A percentile compares a stretch with the other conserved stretches of the same genome.
These are phyloP conservation scores for Cladorhizidae sp. DNA, from an alignment of 37 sponge, comb jelly and placozoan genomes.

Conservation along the genomic window DNA sequence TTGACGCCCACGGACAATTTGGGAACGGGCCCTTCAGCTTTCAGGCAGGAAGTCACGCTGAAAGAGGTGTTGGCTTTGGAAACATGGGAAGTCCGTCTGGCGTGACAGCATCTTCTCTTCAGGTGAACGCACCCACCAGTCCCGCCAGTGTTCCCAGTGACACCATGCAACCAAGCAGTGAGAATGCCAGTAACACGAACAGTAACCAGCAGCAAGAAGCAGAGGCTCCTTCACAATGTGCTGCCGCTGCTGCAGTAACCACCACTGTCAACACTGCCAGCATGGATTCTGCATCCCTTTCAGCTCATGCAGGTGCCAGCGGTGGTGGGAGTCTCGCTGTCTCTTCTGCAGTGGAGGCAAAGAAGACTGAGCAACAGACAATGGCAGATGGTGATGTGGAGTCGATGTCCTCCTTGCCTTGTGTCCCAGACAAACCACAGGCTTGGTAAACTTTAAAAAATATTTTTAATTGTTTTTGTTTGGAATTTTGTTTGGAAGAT, in stretches of 20 bases:
- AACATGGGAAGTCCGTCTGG: constrained; percentile 27
- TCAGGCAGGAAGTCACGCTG: not conserved
- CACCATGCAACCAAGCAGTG: not conserved
- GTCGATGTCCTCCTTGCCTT: constrained; percentile 70
- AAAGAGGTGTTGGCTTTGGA: not conserved
- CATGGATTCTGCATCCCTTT: not conserved
- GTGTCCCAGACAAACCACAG: constrained; percentile 46
- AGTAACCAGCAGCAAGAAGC: not conserved
- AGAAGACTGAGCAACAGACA: not conserved
- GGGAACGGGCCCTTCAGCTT: not conserved
- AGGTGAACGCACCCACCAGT: constrained; percentile 48
- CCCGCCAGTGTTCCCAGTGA: constrained; percentile 36
- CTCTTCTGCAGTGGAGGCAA: not conserved
- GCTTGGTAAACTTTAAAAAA: not conserved
- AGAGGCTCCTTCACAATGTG: not conserved
- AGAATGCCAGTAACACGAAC: not conserved
- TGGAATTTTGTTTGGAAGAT: not conserved
- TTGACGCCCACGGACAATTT: not conserved
- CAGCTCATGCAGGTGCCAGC: not conserved
- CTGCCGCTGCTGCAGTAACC: not conserved
- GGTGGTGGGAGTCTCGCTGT: not conserved
- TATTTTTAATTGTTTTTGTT: not conserved
- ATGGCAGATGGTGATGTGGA: constrained; percentile 18
- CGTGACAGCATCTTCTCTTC: constrained; percentile 23
- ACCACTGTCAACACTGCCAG: not conserved